Evolutionary conservation across 2,113 vertebrate genomes (phyloP), one percentile per base, ranked within the genome.

Genomic region (Noctilio leporinus): DNA sequence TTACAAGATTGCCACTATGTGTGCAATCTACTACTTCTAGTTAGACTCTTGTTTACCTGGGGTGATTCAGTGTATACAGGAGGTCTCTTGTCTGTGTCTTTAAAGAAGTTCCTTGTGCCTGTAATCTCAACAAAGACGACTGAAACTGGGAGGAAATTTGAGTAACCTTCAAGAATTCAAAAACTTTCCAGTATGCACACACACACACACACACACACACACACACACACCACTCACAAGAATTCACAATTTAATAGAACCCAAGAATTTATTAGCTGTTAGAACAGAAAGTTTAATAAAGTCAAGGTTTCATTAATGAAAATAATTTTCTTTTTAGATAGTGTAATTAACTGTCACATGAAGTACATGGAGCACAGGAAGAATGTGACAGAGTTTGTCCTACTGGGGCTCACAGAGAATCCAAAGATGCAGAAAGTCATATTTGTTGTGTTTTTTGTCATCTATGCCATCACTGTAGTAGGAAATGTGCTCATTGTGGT

Each of bases 401-500:
- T 98, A 7, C 78, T 97, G 45, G 96, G 98, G 64, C 53, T 98
- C 57, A 95, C 97, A 24, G 72, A 94, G 40, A 95, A 96, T 22
- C 69, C 81, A 49, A 82, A 70, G 0, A 4, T 83, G 45, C 95
- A 98, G 62, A 97, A 97, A 86, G 86, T 96, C 0, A 17, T 59
- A 53, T 98, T 97, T 77, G 85, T 96, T 40, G 2, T 97, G 0
- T 96, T 98, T 86, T 65, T 98, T 4, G 3, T 97, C 40, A 95
- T 98, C 78, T 98, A 98, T 5, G 15, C 7, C 0, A n/a, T 84
- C 40, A 97, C 94, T 11, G 12, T 98, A n/a, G 11, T 95, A 45
- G 97, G 97, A 62, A 98, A 98, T 76, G 22, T 95, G 33, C 85
- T 97, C 70, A 98, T 97, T 16, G 76, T 98, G 30, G 10, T 96